Evolutionary conservation across 2,797 vertebrate species (phyloP), one percentile per base, ranked within the genome.

Genomic region (Atherinosoma microstoma): DNA sequence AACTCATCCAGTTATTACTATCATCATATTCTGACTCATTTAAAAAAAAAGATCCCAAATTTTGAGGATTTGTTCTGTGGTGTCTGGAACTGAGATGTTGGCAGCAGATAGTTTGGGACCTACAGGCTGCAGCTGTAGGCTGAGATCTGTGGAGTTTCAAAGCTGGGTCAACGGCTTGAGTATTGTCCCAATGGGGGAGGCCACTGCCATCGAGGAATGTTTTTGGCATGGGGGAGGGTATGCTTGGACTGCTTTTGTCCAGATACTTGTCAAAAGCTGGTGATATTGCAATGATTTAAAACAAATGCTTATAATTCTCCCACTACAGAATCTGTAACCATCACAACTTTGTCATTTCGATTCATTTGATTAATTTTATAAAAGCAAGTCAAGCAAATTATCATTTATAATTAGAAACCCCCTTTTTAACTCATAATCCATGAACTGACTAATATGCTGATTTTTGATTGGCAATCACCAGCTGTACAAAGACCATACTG

Each of bases 171-270:
- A 40, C 42, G 24, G 38, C 60, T 62, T 45, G 38, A 54, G 51
- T 22, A 24, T 54, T 54, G 51, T 54, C 24, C 51, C 51, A 54
- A 12, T 54, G 24, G 51, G 51, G 24, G 51, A 54, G 51, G 51
- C 24, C 24, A 54, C 51, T 27, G 51, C 51, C 51, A 54, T 54
- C 10, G 11, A 54, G n/a, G 24, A 54, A 24, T 54, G 51, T 15
- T 54, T 15, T 15, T 27, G 24, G 51, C 22, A 54, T 54, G 51
- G 51, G 51, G 51, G 51, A 54, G 51, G 51, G 51, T 54, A 27
- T 54, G 22, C 13, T 27, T 29, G 51, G 51, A 15, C 51, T 24
- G 22, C 51, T 67, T 67, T 67, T 67, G 53, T 58, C 36, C 36
- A 32, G 53, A 15, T 0, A 0, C 30, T 29, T 38, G 45, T 47